phyloP scores from a whole-genome alignment of 2,797 vertebrate species.

The Notoglanidium macrostoma region DNA sequence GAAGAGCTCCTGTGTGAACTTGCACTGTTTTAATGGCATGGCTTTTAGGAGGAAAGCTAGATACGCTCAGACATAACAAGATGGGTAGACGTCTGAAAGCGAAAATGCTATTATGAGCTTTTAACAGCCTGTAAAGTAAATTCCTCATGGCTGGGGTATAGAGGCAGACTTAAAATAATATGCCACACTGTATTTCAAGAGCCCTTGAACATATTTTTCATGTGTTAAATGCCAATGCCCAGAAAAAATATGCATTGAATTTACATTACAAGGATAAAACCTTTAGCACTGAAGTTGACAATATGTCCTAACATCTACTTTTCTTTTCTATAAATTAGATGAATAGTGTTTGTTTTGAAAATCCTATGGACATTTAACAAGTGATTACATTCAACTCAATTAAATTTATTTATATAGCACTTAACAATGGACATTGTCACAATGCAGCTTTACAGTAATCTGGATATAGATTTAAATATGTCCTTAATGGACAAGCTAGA shows the following conservation, averaged over 20 bases:
- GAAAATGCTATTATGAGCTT: constrained; percentile 30
- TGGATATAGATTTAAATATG: not conserved
- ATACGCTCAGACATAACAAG: constrained; percentile 15
- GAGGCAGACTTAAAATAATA: constrained; percentile 6
- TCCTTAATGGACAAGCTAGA: not conserved
- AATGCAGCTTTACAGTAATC: not conserved
- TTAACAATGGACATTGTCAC: not conserved
- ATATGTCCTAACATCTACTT: not conserved
- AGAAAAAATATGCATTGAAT: not conserved
- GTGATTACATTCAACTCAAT: no score
- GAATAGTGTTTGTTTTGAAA: not conserved
- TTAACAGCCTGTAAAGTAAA: constrained; percentile 17
- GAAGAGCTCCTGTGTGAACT: constrained; percentile 53
- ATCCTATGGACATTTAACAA: not conserved
- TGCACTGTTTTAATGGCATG: constrained; percentile 40
- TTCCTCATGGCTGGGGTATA: not conserved
- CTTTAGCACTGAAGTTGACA: not conserved
- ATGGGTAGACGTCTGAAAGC: constrained; percentile 11
- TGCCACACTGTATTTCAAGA: not conserved
- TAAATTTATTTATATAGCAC: not conserved
- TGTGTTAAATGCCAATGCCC: not conserved
- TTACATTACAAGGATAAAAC: not conserved
- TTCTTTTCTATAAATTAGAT: not conserved
- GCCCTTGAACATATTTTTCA: not conserved
- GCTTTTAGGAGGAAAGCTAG: constrained; percentile 31